Evolutionary conservation across 2,888 invertebrate genomes (phyloP).

Genomic region (Malthinus flaveolus): DNA sequence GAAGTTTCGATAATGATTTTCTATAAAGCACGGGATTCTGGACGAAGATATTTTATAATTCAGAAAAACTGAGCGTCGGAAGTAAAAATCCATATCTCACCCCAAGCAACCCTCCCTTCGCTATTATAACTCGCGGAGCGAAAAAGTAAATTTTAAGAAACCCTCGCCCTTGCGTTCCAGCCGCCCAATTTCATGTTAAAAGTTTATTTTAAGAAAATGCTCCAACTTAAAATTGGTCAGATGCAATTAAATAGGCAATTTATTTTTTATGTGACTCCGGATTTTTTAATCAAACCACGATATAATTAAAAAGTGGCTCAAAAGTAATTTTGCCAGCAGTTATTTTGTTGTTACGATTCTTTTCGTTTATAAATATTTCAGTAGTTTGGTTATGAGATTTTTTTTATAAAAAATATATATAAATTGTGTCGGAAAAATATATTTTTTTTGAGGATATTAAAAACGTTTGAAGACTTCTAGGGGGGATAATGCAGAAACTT

Average conservation of each 20-base stretch:
- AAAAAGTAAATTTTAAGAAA: constrained; percentile 54
- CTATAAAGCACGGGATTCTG: constrained; percentile 36
- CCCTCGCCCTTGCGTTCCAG: constrained; percentile 48
- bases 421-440: too few species aligned
- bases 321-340: constrained; percentile 24
- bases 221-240: constrained; percentile 23
- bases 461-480: too few species aligned
- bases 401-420: too few species aligned
- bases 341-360: constrained; percentile 22
- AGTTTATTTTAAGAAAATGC: constrained; percentile 25
- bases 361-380: constrained; percentile 15
- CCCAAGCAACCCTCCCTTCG: constrained; percentile 46
- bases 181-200: constrained; percentile 44
- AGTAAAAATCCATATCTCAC: constrained; percentile 57
- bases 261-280: constrained; percentile 54
- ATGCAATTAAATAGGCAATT: constrained; percentile 56
- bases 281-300: constrained; percentile 55
- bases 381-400: constrained; percentile 1
- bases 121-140: constrained; percentile 57
- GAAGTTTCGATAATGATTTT: constrained; percentile 38
- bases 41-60: constrained; percentile 54
- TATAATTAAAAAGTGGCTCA: constrained; percentile 41
- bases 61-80: constrained; percentile 54
- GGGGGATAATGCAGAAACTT: too few species aligned
- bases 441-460: too few species aligned